These are phyloP conservation scores for Pteronotus mesoamericanus DNA, from an alignment of 2,797 vertebrate genomes.

Conservation along the genomic window DNA sequence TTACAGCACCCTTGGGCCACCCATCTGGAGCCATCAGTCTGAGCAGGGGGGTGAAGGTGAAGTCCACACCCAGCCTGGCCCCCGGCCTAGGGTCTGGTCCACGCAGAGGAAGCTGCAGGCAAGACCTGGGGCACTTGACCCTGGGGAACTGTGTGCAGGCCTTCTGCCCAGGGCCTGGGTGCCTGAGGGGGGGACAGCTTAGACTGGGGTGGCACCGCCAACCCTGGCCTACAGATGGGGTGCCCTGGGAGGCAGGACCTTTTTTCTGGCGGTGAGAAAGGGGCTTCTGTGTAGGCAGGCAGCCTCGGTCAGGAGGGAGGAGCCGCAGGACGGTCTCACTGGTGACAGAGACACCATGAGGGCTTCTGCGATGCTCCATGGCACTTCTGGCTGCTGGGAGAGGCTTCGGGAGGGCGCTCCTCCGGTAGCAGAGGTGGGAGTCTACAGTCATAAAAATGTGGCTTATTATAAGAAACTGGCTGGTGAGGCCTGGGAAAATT, in stretches of 20 bases:
- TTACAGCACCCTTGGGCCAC: rapidly evolving
- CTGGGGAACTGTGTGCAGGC: background rate
- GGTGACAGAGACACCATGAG: background rate
- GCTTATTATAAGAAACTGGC: background rate
- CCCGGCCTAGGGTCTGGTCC: background rate
- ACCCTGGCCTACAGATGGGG: background rate
- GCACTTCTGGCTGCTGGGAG: background rate
- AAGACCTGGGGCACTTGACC: background rate
- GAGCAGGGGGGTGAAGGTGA: background rate
- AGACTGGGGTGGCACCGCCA: background rate
- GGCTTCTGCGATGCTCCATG: background rate
- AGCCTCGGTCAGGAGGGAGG: background rate
- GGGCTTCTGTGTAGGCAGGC: background rate
- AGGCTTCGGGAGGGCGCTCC: background rate
- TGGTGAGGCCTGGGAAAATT: background rate
- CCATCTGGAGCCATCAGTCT: background rate
- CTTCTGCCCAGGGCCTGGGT: background rate
- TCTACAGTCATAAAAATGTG: background rate
- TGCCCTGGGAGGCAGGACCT: background rate
- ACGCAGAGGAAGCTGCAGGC: rapidly evolving
- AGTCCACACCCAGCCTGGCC: background rate
- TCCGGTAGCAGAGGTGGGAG: background rate
- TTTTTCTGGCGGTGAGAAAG: background rate
- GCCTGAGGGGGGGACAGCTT: background rate
- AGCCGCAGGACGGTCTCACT: background rate